Conservation (phyloP, 1,140 invertebrate genomes). For the Formica exsecta region DNA sequence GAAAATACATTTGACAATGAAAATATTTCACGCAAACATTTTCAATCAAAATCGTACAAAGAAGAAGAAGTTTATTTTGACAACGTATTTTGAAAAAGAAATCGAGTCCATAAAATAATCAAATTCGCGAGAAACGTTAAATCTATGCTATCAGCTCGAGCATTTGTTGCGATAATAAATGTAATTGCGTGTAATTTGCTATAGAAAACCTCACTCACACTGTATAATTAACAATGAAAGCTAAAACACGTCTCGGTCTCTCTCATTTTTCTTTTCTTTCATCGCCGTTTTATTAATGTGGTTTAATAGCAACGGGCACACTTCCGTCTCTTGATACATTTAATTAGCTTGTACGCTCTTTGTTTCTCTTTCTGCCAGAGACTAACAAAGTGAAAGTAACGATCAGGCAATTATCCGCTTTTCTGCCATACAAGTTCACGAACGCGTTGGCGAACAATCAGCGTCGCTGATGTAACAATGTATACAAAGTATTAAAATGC, state of each 20-base stretch:
- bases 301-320: conserved; percentile 21
- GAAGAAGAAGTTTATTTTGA: neutral
- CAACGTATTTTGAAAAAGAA: too few species aligned
- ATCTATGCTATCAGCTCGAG: neutral
- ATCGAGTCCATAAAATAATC: neutral
- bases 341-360: conserved; percentile 42
- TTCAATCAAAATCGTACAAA: neutral
- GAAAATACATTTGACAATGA: neutral
- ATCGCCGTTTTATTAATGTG: conserved; percentile 29
- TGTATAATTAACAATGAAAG: neutral
- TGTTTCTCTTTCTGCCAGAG: conserved; percentile 28
- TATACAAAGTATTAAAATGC: conserved; percentile 8
- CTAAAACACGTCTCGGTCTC: neutral
- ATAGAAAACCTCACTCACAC: neutral
- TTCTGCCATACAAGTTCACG: conserved; percentile 28
- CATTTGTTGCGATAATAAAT: neutral
- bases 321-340: conserved; percentile 34
- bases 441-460: conserved; percentile 38
- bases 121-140: neutral
- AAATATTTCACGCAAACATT: neutral
- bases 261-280: conserved; percentile 17
- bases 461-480: conserved; percentile 23
- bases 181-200: neutral
- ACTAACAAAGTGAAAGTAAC: conserved; percentile 34
- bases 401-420: conserved; percentile 50